Percentiles rank a stretch among this genome's conserved stretches.
phyloP scores from a whole-genome alignment of 1,140 invertebrate species.

The Sitophilus oryzae region DNA sequence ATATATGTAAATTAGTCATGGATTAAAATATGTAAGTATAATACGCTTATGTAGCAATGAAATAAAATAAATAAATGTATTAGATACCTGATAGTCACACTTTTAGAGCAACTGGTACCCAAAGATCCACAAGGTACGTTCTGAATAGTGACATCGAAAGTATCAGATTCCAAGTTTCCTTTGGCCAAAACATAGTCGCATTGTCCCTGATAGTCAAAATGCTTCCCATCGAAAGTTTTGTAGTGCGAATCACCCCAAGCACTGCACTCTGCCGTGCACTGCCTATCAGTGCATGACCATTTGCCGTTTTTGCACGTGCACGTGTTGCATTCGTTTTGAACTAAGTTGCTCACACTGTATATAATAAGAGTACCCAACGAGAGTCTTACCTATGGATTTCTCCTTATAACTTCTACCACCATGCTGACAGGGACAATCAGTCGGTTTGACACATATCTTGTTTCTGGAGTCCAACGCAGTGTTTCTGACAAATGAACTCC shows the following conservation, averaged over 20 bases:
- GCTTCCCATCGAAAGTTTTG: constrained; percentile 76
- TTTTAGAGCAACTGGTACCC: constrained; percentile 82
- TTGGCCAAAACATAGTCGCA: constrained; percentile 82
- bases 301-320: constrained; percentile 59
- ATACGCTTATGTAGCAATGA: too few relatives aligned
- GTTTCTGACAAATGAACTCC: too few relatives aligned
- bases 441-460: constrained; percentile 61
- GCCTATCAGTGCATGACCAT: constrained; percentile 60
- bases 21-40: too few relatives aligned
- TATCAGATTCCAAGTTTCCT: constrained; percentile 55
- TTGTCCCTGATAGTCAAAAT: constrained; percentile 80
- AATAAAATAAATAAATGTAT: too few relatives aligned
- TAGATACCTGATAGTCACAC: constrained; percentile 51
- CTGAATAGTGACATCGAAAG: constrained; percentile 62
- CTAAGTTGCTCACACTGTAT: neutral
- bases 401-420: constrained; percentile 76
- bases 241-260: constrained; percentile 86
- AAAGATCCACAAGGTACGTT: constrained; percentile 79
- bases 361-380: neutral
- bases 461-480: constrained; percentile 64
- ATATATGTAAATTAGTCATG: too few relatives aligned
- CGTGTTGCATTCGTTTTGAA: constrained; percentile 39
- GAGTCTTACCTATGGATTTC: constrained; percentile 47
- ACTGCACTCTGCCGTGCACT: constrained; percentile 66
- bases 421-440: constrained; percentile 81